phyloP scores from a whole-genome alignment of 1,140 invertebrate genomes.

The Pseudomyrmex pallidus region DNA sequence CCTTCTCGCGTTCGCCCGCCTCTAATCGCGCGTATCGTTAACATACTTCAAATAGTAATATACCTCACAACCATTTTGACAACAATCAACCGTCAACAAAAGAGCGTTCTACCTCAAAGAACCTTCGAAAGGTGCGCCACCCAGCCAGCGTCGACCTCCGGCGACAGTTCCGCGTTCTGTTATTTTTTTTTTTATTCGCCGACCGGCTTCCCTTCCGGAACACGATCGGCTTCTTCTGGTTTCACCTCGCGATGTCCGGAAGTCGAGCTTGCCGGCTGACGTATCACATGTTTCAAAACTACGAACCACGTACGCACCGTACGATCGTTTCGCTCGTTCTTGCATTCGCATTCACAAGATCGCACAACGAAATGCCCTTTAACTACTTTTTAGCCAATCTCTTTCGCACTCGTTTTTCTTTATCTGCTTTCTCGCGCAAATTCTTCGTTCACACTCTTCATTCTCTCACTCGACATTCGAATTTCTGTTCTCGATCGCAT shows the following conservation, averaged over 20 bases:
- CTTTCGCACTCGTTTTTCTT: slow-evolving; percentile 15
- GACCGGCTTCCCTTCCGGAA: background rate
- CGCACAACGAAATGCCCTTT: slow-evolving; percentile 59
- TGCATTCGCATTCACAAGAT: slow-evolving; percentile 47
- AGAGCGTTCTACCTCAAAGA: slow-evolving; percentile 80
- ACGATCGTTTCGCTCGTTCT: slow-evolving; percentile 35
- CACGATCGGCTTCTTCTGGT: background rate
- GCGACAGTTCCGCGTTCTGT: slow-evolving; percentile 21
- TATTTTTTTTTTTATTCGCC: slow-evolving; percentile 8
- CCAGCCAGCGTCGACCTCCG: slow-evolving; percentile 65
- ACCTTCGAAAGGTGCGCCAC: slow-evolving; percentile 80
- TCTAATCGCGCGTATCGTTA: slow-evolving; percentile 68
- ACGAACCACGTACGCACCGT: slow-evolving; percentile 73
- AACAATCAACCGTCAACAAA: slow-evolving; percentile 84
- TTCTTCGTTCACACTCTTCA: slow-evolving; percentile 10
- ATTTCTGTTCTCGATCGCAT: slow-evolving; percentile 7
- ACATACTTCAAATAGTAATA: slow-evolving; percentile 82
- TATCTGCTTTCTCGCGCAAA: background rate
- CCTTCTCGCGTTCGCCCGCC: background rate
- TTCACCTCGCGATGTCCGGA: slow-evolving; percentile 56
- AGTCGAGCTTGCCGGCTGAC: slow-evolving; percentile 69
- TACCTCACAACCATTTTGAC: slow-evolving; percentile 85
- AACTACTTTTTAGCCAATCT: slow-evolving; percentile 24
- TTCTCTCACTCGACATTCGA: slow-evolving; percentile 1
- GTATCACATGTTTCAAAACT: slow-evolving; percentile 83